phyloP scores from a whole-genome alignment of 1,140 invertebrate genomes.

The Drosophila serrata region DNA sequence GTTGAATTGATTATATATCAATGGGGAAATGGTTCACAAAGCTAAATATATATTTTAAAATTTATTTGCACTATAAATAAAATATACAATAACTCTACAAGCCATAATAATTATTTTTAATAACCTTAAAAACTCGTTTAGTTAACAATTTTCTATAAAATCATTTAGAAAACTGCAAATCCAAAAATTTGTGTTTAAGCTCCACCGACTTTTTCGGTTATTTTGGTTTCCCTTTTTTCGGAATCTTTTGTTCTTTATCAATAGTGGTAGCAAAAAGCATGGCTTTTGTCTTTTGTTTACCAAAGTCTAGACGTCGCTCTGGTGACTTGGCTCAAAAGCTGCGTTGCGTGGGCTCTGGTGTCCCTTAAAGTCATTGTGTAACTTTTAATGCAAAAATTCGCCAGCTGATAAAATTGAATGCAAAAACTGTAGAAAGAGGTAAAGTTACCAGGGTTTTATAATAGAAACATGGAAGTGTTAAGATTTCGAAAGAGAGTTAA shows the following conservation, averaged over 20 bases:
- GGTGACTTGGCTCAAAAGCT: conserved; percentile 59
- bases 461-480: not conserved
- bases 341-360: conserved; percentile 17
- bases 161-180: not conserved
- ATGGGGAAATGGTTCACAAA: not conserved
- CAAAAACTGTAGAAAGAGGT: not conserved
- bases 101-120: not conserved
- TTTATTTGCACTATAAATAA: not conserved
- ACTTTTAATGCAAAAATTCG: conserved; percentile 47
- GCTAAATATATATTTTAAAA: not conserved
- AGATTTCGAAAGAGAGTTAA: not conserved
- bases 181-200: conserved; percentile 15
- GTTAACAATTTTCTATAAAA: not conserved
- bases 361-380: conserved; percentile 45
- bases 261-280: conserved; percentile 43
- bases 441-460: not conserved
- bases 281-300: conserved; percentile 74
- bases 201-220: conserved; percentile 43
- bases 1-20: not conserved
- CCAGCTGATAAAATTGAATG: conserved; percentile 27
- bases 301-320: conserved; percentile 72
- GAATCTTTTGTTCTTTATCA: conserved; percentile 46
- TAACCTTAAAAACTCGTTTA: not conserved
- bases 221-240: conserved; percentile 8
- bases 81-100: not conserved